Evolutionary conservation across 2,888 invertebrate species (phyloP), one percentile per base, ranked within the genome.

Genomic region (Cepaea hortensis): DNA sequence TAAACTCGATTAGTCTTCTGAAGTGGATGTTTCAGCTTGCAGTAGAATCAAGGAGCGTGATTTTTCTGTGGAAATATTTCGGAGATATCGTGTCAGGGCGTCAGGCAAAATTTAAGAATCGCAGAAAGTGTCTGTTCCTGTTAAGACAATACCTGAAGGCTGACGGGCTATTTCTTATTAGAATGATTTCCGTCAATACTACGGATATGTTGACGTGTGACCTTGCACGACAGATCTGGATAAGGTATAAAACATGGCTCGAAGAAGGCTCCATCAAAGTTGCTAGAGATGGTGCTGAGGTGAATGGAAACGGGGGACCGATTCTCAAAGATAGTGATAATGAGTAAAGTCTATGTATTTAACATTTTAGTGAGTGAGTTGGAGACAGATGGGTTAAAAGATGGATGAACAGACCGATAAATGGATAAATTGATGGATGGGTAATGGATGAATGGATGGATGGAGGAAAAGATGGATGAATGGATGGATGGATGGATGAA

Each of bases 101-200:
- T 9, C 23, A 23, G 3, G 61, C 62, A 3, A 76, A 20, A 0
- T 48, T 2, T 18, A 20, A 91, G 91, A 83, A 90, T 92, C 65
- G 77, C 35, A 92, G 92, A 65, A 90, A 90, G 87, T 90, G 90
- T 80, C 84, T 88, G 35, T 86, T 89, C 68, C 91, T 92, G 84
- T 91, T 91, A 9, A 90, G 90, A 61, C 90, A 90, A 48, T 92
- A 93, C 82, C 89, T 93, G 70, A 88, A 92, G 11, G 90, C 91
- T 72, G 93, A 93, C 81, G 93, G 93, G 9, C 90, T 92, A 18
- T 92, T 93, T 85, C 88, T 92, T n/a, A 72, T 93, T 75, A 89
- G 91, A 23, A 89, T 91, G 76, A 89, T 93, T 20, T 90, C 91
- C 4, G 90, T 91, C 65, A 93, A 92, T 83, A 90, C 91, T 15